A percentile compares a stretch with the other conserved stretches of the same genome.
phyloP scores from a whole-genome alignment of 2,797 vertebrate species.

The Thaleichthys pacificus region DNA sequence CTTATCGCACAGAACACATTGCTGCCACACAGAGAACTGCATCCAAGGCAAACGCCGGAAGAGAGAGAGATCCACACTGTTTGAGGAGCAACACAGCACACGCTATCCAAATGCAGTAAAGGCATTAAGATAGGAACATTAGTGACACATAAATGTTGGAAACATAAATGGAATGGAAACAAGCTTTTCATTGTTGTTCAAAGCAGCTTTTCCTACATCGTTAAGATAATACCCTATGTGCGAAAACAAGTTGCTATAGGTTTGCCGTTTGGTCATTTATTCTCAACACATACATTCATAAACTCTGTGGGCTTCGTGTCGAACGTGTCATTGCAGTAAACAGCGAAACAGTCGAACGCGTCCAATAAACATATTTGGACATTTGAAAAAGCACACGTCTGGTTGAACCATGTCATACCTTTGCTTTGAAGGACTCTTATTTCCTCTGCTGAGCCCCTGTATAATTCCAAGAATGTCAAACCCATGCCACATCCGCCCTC shows the following conservation, averaged over 20 bases:
- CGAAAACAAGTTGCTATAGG: neutral
- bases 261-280: neutral
- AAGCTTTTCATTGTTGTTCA: conserved; percentile 16
- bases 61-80: conserved; percentile 1
- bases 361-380: no score
- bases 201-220: neutral
- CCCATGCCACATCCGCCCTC: no score
- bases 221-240: neutral
- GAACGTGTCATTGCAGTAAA: neutral
- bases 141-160: conserved; percentile 16
- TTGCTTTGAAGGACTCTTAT: no score
- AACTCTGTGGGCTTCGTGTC: neutral
- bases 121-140: neutral
- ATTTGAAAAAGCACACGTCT: no score
- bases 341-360: no score
- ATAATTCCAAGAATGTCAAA: no score
- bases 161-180: conserved; percentile 4
- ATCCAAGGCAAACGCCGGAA: conserved; percentile 12
- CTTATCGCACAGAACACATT: conserved; percentile 37
- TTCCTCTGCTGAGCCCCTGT: no score
- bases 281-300: neutral
- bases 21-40: conserved; percentile 29
- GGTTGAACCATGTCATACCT: no score
- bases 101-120: neutral
- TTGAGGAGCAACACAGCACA: conserved; percentile 16